phyloP scores from a whole-genome alignment of 1,140 invertebrate genomes.

The Phthorimaea operculella region DNA sequence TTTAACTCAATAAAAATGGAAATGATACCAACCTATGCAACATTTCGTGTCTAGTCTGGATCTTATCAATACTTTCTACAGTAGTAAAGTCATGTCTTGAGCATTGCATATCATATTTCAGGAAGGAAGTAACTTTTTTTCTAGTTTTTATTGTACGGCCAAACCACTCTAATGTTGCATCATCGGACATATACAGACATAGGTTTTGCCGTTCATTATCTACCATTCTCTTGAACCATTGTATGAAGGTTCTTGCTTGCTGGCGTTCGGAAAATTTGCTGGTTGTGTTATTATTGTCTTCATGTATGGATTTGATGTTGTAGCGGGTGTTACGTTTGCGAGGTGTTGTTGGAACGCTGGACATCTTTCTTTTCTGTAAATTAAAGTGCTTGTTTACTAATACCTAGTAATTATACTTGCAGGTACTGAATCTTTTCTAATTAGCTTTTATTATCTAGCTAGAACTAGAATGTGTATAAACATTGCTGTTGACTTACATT shows the following conservation, averaged over 20 bases:
- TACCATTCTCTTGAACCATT: slow-evolving; percentile 58
- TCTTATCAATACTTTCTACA: slow-evolving; percentile 48
- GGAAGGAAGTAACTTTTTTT: slow-evolving; percentile 57
- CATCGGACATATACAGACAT: slow-evolving; percentile 63
- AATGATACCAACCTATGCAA: slow-evolving; percentile 33
- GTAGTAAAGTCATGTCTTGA: slow-evolving; percentile 56
- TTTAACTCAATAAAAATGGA: not conserved
- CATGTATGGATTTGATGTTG: slow-evolving; percentile 19
- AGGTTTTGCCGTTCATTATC: slow-evolving; percentile 56
- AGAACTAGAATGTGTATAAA: not conserved
- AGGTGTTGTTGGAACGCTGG: slow-evolving; percentile 28
- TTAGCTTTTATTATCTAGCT: not conserved
- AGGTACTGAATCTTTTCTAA: not conserved
- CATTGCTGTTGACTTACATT: slow-evolving; percentile 34
- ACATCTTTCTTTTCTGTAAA: slow-evolving; percentile 33
- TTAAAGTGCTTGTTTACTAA: not conserved
- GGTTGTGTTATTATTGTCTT: slow-evolving; percentile 30
- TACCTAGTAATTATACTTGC: not conserved
- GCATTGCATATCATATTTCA: slow-evolving; percentile 58
- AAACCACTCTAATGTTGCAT: slow-evolving; percentile 69
- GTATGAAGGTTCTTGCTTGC: slow-evolving; percentile 43
- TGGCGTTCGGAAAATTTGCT: slow-evolving; percentile 31
- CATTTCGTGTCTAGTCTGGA: slow-evolving; percentile 38
- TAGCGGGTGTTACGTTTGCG: slow-evolving; percentile 20
- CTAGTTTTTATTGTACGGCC: slow-evolving; percentile 67